Percentiles rank a stretch among this genome's conserved stretches.
Evolutionary conservation across 2,113 vertebrate genomes (phyloP).

Genomic region (Rattus rattus): DNA sequence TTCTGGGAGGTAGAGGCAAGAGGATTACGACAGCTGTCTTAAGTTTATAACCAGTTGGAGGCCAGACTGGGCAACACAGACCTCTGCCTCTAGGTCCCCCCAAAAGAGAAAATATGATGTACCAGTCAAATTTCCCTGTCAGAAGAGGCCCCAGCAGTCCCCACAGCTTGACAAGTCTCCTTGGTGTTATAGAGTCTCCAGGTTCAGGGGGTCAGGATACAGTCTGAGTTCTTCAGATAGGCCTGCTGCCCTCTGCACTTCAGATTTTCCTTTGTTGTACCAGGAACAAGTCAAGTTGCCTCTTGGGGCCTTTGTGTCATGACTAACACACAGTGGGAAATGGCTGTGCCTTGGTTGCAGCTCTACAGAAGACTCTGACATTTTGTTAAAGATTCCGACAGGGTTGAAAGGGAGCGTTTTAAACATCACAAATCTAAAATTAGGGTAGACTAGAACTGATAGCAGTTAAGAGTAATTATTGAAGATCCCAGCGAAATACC

Average conservation of each 20-base stretch:
- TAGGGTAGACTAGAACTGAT: slow-evolving; percentile 64
- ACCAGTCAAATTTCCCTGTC: neutral
- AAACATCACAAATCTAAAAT: slow-evolving; percentile 73
- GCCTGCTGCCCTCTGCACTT: neutral
- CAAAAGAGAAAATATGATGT: neutral
- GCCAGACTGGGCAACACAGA: neutral
- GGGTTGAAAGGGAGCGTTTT: slow-evolving; percentile 59
- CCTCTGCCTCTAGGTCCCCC: neutral
- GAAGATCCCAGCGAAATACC: slow-evolving; percentile 56
- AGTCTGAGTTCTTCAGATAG: neutral
- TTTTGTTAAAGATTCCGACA: slow-evolving; percentile 28
- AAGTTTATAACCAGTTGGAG: neutral
- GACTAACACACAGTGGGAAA: slow-evolving; percentile 59
- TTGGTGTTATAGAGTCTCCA: neutral
- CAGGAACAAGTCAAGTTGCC: neutral
- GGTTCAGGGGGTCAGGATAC: neutral
- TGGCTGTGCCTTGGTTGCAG: neutral
- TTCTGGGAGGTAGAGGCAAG: neutral
- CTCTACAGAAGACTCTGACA: slow-evolving; percentile 58
- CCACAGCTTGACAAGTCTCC: neutral
- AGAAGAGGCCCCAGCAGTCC: neutral
- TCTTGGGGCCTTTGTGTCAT: neutral
- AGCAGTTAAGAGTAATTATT: slow-evolving; percentile 62
- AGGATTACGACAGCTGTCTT: no score
- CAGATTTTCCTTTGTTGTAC: neutral